Evolutionary conservation across 1,140 invertebrate genomes (phyloP).

Genomic region (Anoplolepis gracilipes): DNA sequence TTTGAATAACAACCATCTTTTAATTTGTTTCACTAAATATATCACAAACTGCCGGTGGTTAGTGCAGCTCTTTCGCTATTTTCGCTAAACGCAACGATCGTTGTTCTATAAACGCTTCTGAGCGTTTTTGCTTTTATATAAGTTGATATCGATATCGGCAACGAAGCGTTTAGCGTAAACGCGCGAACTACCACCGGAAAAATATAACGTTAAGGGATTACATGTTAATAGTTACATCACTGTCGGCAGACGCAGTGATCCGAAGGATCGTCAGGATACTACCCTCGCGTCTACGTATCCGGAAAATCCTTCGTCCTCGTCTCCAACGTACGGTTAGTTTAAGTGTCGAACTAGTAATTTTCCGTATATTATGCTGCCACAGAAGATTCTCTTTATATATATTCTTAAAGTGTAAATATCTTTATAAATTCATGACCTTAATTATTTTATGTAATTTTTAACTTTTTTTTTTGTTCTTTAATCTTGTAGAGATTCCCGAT

Average conservation of each 20-base stretch:
- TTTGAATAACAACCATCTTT: constrained; percentile 84
- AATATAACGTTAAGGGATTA: constrained; percentile 85
- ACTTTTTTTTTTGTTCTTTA: constrained; percentile 57
- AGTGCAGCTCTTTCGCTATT: constrained; percentile 72
- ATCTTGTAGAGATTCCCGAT: constrained; percentile 71
- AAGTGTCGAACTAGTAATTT: constrained; percentile 82
- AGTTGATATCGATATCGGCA: background rate
- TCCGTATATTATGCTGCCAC: constrained; percentile 82
- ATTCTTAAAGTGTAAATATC: constrained; percentile 82
- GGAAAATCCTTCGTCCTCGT: constrained; percentile 68
- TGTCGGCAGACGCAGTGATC: constrained; percentile 75
- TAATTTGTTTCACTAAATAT: constrained; percentile 84
- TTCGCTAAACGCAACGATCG: constrained; percentile 60
- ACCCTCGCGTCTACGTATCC: constrained; percentile 35
- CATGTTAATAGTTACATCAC: constrained; percentile 85
- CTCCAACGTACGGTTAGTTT: constrained; percentile 82
- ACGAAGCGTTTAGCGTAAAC: constrained; percentile 49
- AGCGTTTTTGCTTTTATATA: background rate
- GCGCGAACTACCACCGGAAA: constrained; percentile 80
- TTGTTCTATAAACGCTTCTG: background rate
- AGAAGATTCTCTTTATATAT: constrained; percentile 77
- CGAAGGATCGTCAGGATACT: constrained; percentile 64
- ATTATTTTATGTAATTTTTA: constrained; percentile 76
- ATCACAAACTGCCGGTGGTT: constrained; percentile 84
- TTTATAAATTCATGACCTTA: constrained; percentile 84